phyloP scores from a whole-genome alignment of 2,888 invertebrate species.

The Meiosimyza platycephala region DNA sequence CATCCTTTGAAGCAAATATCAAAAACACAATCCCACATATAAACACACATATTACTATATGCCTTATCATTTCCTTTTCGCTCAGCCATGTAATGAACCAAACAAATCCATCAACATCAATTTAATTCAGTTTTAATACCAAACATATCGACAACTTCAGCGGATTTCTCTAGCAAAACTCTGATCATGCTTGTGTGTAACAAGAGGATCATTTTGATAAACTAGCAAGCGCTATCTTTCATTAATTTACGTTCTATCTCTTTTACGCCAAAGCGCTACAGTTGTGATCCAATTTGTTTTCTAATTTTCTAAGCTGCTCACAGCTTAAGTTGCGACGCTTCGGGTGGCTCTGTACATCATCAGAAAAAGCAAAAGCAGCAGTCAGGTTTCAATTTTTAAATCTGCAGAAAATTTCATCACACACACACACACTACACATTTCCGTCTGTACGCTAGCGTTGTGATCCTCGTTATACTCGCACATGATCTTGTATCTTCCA shows the following conservation, averaged over 20 bases:
- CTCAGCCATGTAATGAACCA: no score
- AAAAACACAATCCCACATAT: no score
- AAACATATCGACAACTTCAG: background rate
- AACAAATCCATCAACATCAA: background rate
- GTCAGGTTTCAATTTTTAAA: no score
- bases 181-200: background rate
- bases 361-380: constrained; percentile 21
- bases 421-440: constrained; percentile 17
- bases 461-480: background rate
- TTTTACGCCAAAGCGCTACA: background rate
- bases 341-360: constrained; percentile 47
- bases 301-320: constrained; percentile 36
- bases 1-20: no score
- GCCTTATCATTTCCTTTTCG: no score
- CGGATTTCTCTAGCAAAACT: background rate
- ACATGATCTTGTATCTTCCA: background rate
- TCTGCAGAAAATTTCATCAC: constrained; percentile 19
- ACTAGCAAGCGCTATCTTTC: background rate
- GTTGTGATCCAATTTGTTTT: constrained; percentile 18
- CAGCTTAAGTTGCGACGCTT: constrained; percentile 29
- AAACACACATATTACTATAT: no score
- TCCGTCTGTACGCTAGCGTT: constrained; percentile 17
- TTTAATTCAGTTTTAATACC: constrained; percentile 1
- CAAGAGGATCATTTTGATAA: constrained; percentile 18
- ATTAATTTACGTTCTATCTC: background rate